phyloP scores from a whole-genome alignment of 2,888 invertebrate species.

The Hylaea fasciaria region DNA sequence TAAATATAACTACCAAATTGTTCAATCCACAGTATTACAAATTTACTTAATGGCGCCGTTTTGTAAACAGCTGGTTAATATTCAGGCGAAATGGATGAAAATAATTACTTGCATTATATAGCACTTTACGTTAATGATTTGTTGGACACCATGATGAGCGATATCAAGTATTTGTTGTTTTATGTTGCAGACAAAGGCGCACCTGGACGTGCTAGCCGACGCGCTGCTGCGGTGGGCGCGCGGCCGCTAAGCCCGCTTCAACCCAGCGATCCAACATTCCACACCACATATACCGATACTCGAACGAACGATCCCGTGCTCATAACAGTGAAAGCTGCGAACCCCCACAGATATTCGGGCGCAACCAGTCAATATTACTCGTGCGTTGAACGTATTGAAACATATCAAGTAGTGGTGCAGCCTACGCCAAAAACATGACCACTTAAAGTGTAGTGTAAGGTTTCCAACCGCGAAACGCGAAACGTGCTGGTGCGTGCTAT shows the following conservation, averaged over 20 bases:
- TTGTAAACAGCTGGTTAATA: too few species aligned
- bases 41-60: background rate
- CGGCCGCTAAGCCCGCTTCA: slow-evolving; percentile 88
- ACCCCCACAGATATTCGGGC: slow-evolving; percentile 70
- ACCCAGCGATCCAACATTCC: slow-evolving; percentile 62
- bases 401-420: slow-evolving; percentile 83
- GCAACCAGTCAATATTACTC: slow-evolving; percentile 76
- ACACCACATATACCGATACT: slow-evolving; percentile 57
- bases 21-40: background rate
- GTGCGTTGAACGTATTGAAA: slow-evolving; percentile 78
- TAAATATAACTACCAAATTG: too few species aligned
- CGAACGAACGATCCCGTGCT: slow-evolving; percentile 61
- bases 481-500: slow-evolving; percentile 48
- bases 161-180: background rate
- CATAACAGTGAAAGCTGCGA: slow-evolving; percentile 74
- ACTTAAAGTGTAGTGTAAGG: slow-evolving; percentile 80
- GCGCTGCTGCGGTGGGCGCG: slow-evolving; percentile 97
- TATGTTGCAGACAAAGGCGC: slow-evolving; percentile 93
- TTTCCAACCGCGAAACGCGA: slow-evolving; percentile 62
- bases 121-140: too few species aligned
- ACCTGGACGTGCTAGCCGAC: slow-evolving; percentile 97
- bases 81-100: too few species aligned
- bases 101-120: too few species aligned
- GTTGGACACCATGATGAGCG: too few species aligned
- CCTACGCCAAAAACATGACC: slow-evolving; percentile 73